These are phyloP conservation scores for Clytia hemisphaerica DNA, from an alignment of 30 jellyfish, hydroid and myxozoan species.

Conservation along the genomic window DNA sequence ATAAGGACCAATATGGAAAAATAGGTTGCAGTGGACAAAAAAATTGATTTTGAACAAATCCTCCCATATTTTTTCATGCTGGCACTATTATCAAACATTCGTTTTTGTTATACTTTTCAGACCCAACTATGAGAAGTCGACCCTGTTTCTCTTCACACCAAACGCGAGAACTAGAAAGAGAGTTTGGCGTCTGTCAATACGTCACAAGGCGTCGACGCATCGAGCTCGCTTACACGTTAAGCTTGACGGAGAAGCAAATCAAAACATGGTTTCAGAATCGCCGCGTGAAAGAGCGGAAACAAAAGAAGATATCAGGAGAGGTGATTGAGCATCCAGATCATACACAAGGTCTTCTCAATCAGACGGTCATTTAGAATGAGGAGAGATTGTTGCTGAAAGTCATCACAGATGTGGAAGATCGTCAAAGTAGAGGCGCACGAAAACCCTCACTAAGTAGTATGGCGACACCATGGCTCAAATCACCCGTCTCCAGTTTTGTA, in stretches of 20 bases:
- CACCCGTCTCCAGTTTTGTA: too few species aligned
- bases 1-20: too few species aligned
- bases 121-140: constrained; percentile 95
- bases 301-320: constrained; percentile 25
- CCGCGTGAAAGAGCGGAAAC: constrained; percentile 84
- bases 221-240: constrained; percentile 81
- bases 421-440: too few species aligned
- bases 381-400: too few species aligned
- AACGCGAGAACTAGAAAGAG: constrained; percentile 82
- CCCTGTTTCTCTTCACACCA: constrained; percentile 92
- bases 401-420: too few species aligned
- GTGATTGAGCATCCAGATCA: too few species aligned
- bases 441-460: too few species aligned
- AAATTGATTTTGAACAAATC: too few species aligned
- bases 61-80: not conserved
- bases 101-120: constrained; percentile 23
- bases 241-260: constrained; percentile 79
- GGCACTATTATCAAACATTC: not conserved
- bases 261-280: constrained; percentile 95
- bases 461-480: too few species aligned
- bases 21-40: too few species aligned
- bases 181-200: constrained; percentile 72
- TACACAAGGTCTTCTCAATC: too few species aligned
- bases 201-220: constrained; percentile 77
- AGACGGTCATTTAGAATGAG: too few species aligned